Percentiles rank a stretch among this genome's conserved stretches.
phyloP scores from a whole-genome alignment of 2,113 vertebrate genomes.

The Nothocercus nigrocapillus region DNA sequence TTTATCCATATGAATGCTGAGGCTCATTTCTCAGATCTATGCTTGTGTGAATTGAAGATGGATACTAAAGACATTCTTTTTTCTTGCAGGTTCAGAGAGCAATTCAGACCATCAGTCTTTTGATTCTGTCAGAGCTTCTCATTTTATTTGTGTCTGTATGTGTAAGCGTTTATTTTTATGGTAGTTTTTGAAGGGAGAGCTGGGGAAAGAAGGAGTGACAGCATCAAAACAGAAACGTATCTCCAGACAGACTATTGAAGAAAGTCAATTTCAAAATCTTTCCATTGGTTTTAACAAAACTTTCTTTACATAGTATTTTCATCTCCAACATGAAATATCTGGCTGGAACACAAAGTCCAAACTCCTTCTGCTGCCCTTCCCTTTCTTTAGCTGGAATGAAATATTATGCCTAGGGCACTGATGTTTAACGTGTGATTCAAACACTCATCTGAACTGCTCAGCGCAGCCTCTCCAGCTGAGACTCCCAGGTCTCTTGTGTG shows the following conservation, averaged over 20 bases:
- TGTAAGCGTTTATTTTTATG: neutral
- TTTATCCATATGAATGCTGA: neutral
- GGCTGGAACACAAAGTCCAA: neutral
- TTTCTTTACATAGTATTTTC: neutral
- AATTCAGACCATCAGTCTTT: neutral
- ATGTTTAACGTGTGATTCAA: neutral
- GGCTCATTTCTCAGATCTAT: neutral
- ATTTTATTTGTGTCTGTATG: neutral
- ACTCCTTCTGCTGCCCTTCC: neutral
- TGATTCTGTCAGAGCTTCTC: neutral
- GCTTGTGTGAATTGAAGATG: neutral
- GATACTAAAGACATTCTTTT: neutral
- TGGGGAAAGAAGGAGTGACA: neutral
- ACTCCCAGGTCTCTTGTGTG: too few relatives aligned
- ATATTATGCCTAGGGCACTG: neutral
- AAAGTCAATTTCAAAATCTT: neutral
- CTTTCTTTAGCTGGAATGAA: neutral
- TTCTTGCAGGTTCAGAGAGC: neutral
- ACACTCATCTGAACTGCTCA: neutral
- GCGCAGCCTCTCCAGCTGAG: too few relatives aligned
- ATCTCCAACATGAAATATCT: neutral
- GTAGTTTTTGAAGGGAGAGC: neutral
- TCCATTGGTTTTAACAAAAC: neutral
- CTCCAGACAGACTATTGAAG: neutral
- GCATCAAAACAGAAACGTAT: neutral